These are phyloP conservation scores for Tipula lateralis DNA, from an alignment of 2,888 invertebrate genomes.

Conservation along the genomic window DNA sequence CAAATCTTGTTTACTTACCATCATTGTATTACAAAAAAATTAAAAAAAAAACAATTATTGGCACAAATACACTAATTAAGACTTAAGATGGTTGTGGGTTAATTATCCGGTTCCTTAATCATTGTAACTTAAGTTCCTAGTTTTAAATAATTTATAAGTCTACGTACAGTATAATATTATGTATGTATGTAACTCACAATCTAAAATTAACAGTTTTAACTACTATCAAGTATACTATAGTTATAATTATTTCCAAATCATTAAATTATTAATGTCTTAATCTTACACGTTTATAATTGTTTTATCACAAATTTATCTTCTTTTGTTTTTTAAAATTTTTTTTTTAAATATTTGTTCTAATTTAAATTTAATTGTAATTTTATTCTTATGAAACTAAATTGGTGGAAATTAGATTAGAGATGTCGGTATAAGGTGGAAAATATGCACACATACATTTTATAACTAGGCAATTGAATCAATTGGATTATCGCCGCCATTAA, in stretches of 20 bases:
- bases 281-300: neutral
- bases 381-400: neutral
- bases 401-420: neutral
- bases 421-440: neutral
- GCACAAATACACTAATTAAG: neutral
- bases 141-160: neutral
- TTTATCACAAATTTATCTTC: neutral
- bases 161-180: neutral
- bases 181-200: neutral
- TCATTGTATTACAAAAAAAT: neutral
- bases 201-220: neutral
- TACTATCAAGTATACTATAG: neutral
- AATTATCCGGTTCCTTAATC: neutral
- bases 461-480: slow-evolving; percentile 36
- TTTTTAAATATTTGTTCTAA: neutral
- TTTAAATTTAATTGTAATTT: neutral
- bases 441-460: neutral
- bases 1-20: neutral
- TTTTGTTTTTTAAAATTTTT: neutral
- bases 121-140: neutral
- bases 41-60: neutral
- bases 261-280: neutral
- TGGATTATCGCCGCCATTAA: slow-evolving; percentile 34
- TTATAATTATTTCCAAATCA: neutral
- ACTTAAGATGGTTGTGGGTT: neutral